Base-by-base conservation (phyloP, 1,140 invertebrate genomes). In the Lamellibrachia luymesi region DNA sequence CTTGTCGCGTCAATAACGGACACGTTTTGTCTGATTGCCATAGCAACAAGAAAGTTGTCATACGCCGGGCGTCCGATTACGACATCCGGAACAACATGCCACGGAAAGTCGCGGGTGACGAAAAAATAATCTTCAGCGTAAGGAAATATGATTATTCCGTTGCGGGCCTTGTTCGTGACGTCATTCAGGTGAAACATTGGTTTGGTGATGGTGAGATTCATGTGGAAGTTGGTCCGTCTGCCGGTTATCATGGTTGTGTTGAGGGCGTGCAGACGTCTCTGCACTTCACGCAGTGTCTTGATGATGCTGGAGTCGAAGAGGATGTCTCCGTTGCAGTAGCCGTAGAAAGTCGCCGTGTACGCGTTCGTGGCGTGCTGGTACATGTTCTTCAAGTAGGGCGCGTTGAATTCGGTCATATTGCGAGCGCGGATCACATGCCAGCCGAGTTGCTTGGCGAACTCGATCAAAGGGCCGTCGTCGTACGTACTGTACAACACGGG, bases 81-180 rank as follows among this genome's bases (percentile, higher is more conserved):
- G 2, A 93, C 52, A 93, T 93, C 64, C 51, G 56, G 27, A n/a
- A 93, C 49, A 27, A 50, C 80, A 22, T 38, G 13, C 93, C 93
- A 93, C 22, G 56, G 56, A 90, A 93, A 93, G n/a, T 93, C 80
- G 49, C 89, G 89, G 1, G 92, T 93, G 2, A 92, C n/a, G 49
- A 93, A 90, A 49, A 93, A 93, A 38, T 93, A 93, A 92, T 93
- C 93, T n/a, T 92, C 51, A 64, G 93, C 93, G 38, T 90, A 50
- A n/a, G 25, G 38, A 10, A 8, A 17, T 4, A 92, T 51, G 27
- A 92, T 50, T 17, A 27, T 52, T 25, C 93, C 93, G 0, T 51
- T 93, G 56, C 56, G 50, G 49, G 93, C 93, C 49, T 52, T 51
- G 17, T 56, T 13, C 49, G 38, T 64, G 27, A 93, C 90, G 27